These are phyloP conservation scores for Drosophila kohkoa DNA, from an alignment of 1,140 invertebrate genomes.

Conservation along the genomic window DNA sequence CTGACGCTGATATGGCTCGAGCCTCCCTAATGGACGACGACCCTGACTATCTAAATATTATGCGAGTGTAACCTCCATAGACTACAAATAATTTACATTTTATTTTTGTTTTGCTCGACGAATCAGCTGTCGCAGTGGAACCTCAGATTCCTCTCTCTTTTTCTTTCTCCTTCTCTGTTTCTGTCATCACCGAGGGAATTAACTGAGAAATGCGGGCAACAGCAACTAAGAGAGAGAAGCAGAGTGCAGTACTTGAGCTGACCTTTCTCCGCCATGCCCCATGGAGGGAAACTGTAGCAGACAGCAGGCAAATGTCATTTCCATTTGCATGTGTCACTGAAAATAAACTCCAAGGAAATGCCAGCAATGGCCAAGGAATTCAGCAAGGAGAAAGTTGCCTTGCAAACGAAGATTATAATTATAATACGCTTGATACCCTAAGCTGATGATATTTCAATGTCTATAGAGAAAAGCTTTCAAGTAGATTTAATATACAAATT, in stretches of 20 bases:
- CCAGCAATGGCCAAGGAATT: constrained; percentile 16
- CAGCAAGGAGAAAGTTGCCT: not conserved
- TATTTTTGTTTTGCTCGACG: constrained; percentile 34
- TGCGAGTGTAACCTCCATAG: constrained; percentile 24
- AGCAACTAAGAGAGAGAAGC: not conserved
- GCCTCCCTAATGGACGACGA: constrained; percentile 37
- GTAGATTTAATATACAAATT: not conserved
- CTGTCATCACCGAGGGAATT: not conserved
- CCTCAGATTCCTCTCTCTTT: not conserved
- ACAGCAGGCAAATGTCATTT: constrained; percentile 41
- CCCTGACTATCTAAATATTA: constrained; percentile 49
- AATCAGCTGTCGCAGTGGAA: constrained; percentile 34
- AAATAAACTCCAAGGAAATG: constrained; percentile 47
- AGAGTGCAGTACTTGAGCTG: constrained; percentile 33
- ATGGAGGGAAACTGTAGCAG: not conserved
- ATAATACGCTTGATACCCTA: not conserved
- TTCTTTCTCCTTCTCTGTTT: not conserved
- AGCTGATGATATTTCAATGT: not conserved
- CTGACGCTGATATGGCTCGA: constrained; percentile 34
- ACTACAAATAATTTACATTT: constrained; percentile 51
- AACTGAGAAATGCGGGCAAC: constrained; percentile 11
- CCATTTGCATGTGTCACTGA: constrained; percentile 56
- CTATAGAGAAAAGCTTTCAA: not conserved
- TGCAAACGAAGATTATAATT: not conserved
- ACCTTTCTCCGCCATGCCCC: constrained; percentile 40